Conservation (phyloP, 2,888 invertebrate species). For the Pseudococcus viburni region DNA sequence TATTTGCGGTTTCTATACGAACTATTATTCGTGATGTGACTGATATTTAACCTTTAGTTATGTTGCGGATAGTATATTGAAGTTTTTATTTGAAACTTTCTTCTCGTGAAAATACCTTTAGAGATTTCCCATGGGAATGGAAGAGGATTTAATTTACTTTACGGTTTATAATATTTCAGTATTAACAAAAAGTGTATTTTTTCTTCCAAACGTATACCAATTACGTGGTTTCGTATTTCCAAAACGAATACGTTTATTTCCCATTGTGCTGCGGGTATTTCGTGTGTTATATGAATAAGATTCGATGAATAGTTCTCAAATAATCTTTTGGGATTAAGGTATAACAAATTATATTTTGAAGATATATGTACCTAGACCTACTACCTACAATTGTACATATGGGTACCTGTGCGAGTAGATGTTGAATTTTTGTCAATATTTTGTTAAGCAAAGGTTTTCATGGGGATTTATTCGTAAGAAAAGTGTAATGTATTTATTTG, state of each 20-base stretch:
- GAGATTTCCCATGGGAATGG: constrained; percentile 59
- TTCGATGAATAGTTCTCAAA: constrained; percentile 6
- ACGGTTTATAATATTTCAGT: constrained; percentile 60
- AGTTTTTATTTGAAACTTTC: constrained; percentile 56
- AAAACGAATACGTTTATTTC: constrained; percentile 27
- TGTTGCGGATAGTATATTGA: constrained; percentile 55
- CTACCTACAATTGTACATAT: background rate
- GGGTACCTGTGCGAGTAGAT: background rate
- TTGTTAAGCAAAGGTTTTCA: background rate
- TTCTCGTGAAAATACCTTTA: constrained; percentile 54
- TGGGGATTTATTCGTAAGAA: background rate
- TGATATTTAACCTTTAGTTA: constrained; percentile 55
- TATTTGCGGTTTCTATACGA: constrained; percentile 37
- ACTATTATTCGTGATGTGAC: constrained; percentile 56
- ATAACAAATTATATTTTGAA: background rate
- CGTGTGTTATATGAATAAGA: constrained; percentile 17
- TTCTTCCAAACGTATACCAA: constrained; percentile 28
- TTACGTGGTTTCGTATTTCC: constrained; percentile 44
- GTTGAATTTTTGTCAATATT: background rate
- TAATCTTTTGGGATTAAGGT: background rate
- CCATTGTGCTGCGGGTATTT: background rate
- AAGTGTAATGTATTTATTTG: background rate
- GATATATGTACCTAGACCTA: background rate
- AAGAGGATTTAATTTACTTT: constrained; percentile 61
- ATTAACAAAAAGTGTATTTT: constrained; percentile 59